Conservation (phyloP, 1,140 invertebrate species). For the Trichogramma pretiosum region DNA sequence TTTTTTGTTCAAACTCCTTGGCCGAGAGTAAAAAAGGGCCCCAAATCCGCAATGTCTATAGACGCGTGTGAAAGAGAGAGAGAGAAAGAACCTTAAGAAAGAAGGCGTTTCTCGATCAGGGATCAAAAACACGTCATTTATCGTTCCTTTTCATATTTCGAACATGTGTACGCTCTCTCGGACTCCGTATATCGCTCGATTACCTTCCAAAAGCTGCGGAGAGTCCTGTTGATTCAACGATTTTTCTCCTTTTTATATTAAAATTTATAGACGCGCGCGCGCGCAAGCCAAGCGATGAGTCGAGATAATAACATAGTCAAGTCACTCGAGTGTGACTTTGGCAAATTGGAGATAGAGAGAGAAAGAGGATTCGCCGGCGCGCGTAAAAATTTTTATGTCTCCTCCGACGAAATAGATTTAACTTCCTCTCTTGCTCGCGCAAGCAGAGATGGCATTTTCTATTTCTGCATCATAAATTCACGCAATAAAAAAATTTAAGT, state of each 20-base stretch:
- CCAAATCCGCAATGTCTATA: background rate
- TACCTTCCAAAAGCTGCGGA: too few relatives aligned
- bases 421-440: background rate
- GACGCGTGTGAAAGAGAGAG: background rate
- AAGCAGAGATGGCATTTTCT: background rate
- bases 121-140: conserved; percentile 5
- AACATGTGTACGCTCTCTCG: background rate
- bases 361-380: background rate
- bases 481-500: too few relatives aligned
- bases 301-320: conserved; percentile 11
- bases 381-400: conserved; percentile 8
- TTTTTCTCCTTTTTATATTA: too few relatives aligned
- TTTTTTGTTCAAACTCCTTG: too few relatives aligned
- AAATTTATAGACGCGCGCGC: too few relatives aligned
- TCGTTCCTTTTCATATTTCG: background rate
- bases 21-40: too few relatives aligned
- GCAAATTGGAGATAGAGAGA: conserved; percentile 8
- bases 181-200: too few relatives aligned
- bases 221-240: too few relatives aligned
- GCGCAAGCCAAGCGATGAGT: too few relatives aligned
- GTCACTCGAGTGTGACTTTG: conserved; percentile 14
- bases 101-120: background rate
- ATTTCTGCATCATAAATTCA: too few relatives aligned
- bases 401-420: background rate
- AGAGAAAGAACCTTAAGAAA: too few relatives aligned